Evolutionary conservation across 2,888 invertebrate genomes (phyloP).

Genomic region (Hipparchia sbordonii): DNA sequence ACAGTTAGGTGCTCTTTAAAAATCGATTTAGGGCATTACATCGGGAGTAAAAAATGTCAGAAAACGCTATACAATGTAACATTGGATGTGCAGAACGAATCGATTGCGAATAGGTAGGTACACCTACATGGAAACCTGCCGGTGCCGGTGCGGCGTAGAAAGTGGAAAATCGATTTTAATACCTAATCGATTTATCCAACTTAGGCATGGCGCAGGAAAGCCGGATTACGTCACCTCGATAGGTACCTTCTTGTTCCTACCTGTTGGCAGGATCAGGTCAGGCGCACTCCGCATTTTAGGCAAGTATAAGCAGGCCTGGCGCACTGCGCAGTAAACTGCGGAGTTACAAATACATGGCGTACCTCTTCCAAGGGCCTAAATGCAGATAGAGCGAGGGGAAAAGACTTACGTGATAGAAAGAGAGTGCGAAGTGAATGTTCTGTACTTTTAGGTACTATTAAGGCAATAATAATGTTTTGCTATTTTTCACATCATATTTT

Average conservation of each 20-base stretch:
- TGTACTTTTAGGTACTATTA: too few species aligned
- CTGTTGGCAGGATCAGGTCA: too few species aligned
- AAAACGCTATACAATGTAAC: background rate
- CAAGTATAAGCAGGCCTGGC: too few species aligned
- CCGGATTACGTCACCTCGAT: background rate
- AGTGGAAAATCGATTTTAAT: slow-evolving; percentile 30
- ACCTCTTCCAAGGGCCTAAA: too few species aligned
- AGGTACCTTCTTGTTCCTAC: background rate
- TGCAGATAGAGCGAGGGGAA: too few species aligned
- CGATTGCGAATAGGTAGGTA: slow-evolving; percentile 17
- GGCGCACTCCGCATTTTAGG: too few species aligned
- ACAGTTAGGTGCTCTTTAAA: slow-evolving; percentile 33
- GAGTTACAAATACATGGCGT: too few species aligned
- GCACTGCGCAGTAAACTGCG: too few species aligned
- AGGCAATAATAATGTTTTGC: too few species aligned
- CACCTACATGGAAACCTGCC: slow-evolving; percentile 20
- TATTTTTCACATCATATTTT: too few species aligned
- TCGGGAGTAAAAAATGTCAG: slow-evolving; percentile 23
- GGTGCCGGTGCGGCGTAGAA: slow-evolving; percentile 19
- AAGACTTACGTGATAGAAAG: too few species aligned
- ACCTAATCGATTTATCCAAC: background rate
- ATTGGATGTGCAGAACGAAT: slow-evolving; percentile 24
- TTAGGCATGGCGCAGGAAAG: background rate
- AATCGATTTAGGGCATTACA: slow-evolving; percentile 39
- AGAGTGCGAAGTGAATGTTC: too few species aligned